A percentile compares a stretch with the other conserved stretches of the same genome.
These are phyloP conservation scores for Oedothorax gibbosus DNA, from an alignment of 1,140 invertebrate species.

Conservation along the genomic window DNA sequence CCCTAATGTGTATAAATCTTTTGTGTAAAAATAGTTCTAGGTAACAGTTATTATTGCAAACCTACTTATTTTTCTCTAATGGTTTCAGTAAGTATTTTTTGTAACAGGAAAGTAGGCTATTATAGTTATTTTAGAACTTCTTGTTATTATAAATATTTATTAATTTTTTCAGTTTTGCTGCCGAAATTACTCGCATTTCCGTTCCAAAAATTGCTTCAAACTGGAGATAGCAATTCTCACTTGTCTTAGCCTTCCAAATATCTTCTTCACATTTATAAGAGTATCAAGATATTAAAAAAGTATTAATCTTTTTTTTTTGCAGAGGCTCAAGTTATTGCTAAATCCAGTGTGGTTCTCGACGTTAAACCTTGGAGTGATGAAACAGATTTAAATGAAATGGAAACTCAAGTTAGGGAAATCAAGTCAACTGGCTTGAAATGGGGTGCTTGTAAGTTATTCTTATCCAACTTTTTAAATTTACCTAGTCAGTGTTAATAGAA, in stretches of 20 bases:
- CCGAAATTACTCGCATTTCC: too few species aligned
- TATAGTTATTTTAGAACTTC: too few species aligned
- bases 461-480: not conserved
- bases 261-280: not conserved
- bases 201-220: too few species aligned
- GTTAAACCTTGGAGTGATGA: constrained; percentile 98
- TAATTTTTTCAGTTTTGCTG: too few species aligned
- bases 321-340: constrained; percentile 77
- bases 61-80: too few species aligned
- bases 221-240: too few species aligned
- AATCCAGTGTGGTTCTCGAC: constrained; percentile 93
- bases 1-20: too few species aligned
- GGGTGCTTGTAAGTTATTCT: constrained; percentile 80
- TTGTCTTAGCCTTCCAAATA: not conserved
- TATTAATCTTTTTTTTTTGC: not conserved
- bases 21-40: too few species aligned
- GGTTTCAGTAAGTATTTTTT: too few species aligned
- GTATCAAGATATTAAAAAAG: not conserved
- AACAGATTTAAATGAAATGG: constrained; percentile 90
- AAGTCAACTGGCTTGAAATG: constrained; percentile 88
- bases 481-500: not conserved
- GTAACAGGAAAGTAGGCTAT: too few species aligned
- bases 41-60: too few species aligned
- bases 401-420: constrained; percentile 83
- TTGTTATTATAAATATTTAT: too few species aligned